Percentiles rank a stretch among this genome's conserved stretches.
Evolutionary conservation across 1,140 invertebrate species (phyloP).

Genomic region (Cryptotermes secundus): DNA sequence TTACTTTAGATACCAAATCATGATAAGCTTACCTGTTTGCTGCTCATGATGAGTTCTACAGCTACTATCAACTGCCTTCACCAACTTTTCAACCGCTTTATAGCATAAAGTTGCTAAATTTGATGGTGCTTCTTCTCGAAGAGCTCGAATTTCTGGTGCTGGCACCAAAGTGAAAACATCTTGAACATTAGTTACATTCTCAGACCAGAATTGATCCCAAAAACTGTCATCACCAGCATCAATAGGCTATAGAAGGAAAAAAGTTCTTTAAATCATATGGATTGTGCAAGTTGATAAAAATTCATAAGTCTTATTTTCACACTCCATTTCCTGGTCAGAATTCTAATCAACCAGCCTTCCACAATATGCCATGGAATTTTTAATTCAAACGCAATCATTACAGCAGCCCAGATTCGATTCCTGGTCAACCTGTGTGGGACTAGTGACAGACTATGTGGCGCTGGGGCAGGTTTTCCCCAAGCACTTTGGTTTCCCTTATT

Average conservation of each 20-base stretch:
- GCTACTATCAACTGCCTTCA: conserved; percentile 89
- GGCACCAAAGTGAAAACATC: conserved; percentile 97
- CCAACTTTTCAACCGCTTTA: conserved; percentile 96
- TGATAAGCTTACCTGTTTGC: conserved; percentile 70
- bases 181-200: conserved; percentile 89
- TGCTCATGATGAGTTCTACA: conserved; percentile 93
- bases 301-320: too few species aligned
- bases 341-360: too few species aligned
- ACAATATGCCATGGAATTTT: too few species aligned
- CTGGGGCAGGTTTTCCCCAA: too few species aligned
- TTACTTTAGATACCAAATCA: neutral
- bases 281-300: neutral
- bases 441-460: too few species aligned
- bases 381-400: too few species aligned
- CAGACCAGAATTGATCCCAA: conserved; percentile 99
- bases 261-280: neutral
- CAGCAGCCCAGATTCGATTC: too few species aligned
- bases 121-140: conserved; percentile 95
- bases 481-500: too few species aligned
- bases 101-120: conserved; percentile 98
- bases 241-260: conserved; percentile 67
- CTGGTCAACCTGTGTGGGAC: too few species aligned
- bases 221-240: conserved; percentile 90
- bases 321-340: too few species aligned
- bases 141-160: conserved; percentile 86